Conservation (phyloP, 2,113 vertebrate species). For the Micronisus gabar region DNA sequence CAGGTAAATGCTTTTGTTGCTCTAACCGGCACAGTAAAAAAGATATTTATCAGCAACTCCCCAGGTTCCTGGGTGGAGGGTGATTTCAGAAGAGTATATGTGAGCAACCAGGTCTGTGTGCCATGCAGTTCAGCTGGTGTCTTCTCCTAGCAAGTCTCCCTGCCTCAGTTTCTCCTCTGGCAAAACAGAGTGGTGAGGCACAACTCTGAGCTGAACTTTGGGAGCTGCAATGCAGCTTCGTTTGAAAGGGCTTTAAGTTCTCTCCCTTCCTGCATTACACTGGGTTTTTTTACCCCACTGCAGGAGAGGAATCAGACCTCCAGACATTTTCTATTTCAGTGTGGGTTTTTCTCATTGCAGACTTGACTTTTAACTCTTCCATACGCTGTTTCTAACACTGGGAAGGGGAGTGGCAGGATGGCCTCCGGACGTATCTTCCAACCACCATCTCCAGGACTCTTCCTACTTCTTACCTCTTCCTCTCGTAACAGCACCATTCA, state of each 20-base stretch:
- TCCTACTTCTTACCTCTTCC: not conserved
- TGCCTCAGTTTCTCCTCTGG: not conserved
- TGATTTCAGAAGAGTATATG: not conserved
- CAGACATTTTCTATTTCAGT: not conserved
- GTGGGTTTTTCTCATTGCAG: not conserved
- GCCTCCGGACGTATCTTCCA: not conserved
- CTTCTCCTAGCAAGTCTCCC: not conserved
- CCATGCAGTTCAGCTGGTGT: too few species aligned
- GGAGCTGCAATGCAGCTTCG: not conserved
- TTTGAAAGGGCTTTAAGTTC: not conserved
- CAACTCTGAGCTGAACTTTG: not conserved
- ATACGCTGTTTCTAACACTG: not conserved
- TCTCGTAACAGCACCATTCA: not conserved
- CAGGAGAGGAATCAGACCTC: not conserved
- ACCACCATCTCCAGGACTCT: not conserved
- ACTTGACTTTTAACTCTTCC: not conserved
- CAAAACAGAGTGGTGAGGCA: not conserved
- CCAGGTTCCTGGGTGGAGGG: not conserved
- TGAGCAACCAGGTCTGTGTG: not conserved
- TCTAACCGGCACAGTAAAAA: not conserved
- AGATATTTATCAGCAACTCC: not conserved
- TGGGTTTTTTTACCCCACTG: not conserved
- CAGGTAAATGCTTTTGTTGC: not conserved
- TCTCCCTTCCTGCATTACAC: not conserved
- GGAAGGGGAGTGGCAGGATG: not conserved